Evolutionary conservation across 92 coral and sea anemone genomes (phyloP), one percentile per base, ranked within the genome.

Genomic region (Nematostella vectensis): DNA sequence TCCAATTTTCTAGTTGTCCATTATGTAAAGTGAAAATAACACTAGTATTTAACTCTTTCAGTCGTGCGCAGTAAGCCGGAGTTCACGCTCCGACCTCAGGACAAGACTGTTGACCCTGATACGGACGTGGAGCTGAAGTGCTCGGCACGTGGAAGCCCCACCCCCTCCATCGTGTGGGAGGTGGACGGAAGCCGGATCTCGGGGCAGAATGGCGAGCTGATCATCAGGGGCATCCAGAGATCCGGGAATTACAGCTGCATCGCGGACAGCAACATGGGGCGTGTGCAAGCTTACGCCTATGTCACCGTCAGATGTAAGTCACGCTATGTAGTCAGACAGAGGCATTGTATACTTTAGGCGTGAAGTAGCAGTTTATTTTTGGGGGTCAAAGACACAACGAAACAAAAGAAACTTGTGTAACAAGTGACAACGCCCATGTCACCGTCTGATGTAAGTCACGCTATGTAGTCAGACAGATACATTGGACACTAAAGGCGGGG

Each of bases 301-400:
- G 84, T 91, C 10, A 86, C 81, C 38, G 96, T 91, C 3, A 59
- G 88, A 67, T 75, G 87, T 85, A 58, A 85, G 84, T 50, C 16
- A 8, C 27, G 2, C 17, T 37, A 15, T 3, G 36, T 6, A 22
- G 25, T 33, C 40, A 33, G 15, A 4, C 53, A 47, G 6, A 9
- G 53, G 25, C 53, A 47, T n/a, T 15, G 53, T 6, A n/a, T n/a
- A n/a, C n/a, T n/a, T n/a, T n/a, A n/a, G n/a, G n/a, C n/a, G n/a
- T n/a, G n/a, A n/a, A n/a, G n/a, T n/a, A n/a, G n/a, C n/a, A n/a
- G n/a, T n/a, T n/a, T n/a, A n/a, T n/a, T n/a, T n/a, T n/a, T n/a
- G n/a, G n/a, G n/a, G n/a, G n/a, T n/a, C n/a, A n/a, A n/a, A n/a
- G n/a, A n/a, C n/a, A n/a, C n/a, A n/a, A n/a, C n/a, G n/a, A n/a